Evolutionary conservation across 2,888 invertebrate species (phyloP).

Genomic region (Eledona agricola): DNA sequence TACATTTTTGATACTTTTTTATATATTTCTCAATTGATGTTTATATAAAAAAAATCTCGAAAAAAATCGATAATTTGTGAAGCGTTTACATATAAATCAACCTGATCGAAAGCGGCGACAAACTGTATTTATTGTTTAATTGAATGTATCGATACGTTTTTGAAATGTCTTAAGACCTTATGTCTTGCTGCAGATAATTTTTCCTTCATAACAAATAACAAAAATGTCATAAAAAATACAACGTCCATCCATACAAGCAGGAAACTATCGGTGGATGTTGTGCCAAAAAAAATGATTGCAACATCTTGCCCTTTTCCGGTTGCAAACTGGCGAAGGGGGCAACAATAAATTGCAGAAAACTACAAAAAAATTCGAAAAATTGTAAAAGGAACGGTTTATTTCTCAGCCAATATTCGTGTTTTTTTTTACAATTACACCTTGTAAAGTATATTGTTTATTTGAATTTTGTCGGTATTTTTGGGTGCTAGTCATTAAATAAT

Average conservation of each 20-base stretch:
- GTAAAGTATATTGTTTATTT: constrained; percentile 42
- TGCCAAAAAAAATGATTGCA: constrained; percentile 60
- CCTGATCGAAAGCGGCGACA: constrained; percentile 51
- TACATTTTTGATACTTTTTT: constrained; percentile 61
- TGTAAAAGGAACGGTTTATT: constrained; percentile 55
- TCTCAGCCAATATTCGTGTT: constrained; percentile 44
- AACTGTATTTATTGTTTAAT: constrained; percentile 40
- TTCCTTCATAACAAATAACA: constrained; percentile 59
- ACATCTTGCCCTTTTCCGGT: constrained; percentile 58
- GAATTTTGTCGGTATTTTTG: constrained; percentile 41
- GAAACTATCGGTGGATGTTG: constrained; percentile 49
- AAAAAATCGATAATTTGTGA: constrained; percentile 51
- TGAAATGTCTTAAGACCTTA: constrained; percentile 64
- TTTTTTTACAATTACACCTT: constrained; percentile 36
- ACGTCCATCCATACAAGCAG: constrained; percentile 45
- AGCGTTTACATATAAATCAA: constrained; percentile 40
- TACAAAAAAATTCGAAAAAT: constrained; percentile 61
- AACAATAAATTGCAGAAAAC: constrained; percentile 47
- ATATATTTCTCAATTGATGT: constrained; percentile 56
- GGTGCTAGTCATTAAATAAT: constrained; percentile 50
- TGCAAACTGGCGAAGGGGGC: constrained; percentile 49
- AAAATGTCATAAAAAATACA: constrained; percentile 55
- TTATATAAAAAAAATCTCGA: constrained; percentile 44
- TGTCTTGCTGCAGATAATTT: constrained; percentile 61
- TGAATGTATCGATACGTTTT: constrained; percentile 47